phyloP scores from a whole-genome alignment of 2,113 vertebrate species.

The Onychorhynchus coronatus region DNA sequence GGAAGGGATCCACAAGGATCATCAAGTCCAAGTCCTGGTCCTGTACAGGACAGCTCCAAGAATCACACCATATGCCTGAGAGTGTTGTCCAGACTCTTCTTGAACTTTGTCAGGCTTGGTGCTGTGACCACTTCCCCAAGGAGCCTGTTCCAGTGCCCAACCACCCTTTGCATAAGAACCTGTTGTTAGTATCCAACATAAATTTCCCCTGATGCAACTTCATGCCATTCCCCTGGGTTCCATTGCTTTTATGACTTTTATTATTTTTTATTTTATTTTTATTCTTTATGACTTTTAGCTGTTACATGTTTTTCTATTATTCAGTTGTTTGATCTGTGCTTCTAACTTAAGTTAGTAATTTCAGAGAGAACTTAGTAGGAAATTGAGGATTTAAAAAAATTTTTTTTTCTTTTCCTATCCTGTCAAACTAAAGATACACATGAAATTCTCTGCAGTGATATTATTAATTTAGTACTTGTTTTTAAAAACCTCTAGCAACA shows the following conservation, averaged over 20 bases:
- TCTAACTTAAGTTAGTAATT: background rate
- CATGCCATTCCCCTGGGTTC: fast-evolving
- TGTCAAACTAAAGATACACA: background rate
- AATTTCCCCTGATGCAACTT: background rate
- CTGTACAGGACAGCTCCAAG: background rate
- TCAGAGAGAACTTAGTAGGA: background rate
- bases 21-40: background rate
- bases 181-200: background rate
- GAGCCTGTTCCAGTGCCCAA: background rate
- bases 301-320: background rate
- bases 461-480: background rate
- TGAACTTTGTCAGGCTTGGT: background rate
- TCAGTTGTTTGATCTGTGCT: background rate
- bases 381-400: background rate
- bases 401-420: background rate
- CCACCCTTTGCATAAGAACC: background rate
- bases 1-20: background rate
- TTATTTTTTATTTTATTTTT: background rate
- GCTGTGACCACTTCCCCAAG: background rate
- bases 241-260: background rate
- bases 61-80: fast-evolving
- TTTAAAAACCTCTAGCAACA: background rate
- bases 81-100: background rate
- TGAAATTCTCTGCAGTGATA: background rate
- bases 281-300: background rate